Evolutionary conservation across 2,797 vertebrate genomes (phyloP).

Genomic region (Malurus leucopterus): DNA sequence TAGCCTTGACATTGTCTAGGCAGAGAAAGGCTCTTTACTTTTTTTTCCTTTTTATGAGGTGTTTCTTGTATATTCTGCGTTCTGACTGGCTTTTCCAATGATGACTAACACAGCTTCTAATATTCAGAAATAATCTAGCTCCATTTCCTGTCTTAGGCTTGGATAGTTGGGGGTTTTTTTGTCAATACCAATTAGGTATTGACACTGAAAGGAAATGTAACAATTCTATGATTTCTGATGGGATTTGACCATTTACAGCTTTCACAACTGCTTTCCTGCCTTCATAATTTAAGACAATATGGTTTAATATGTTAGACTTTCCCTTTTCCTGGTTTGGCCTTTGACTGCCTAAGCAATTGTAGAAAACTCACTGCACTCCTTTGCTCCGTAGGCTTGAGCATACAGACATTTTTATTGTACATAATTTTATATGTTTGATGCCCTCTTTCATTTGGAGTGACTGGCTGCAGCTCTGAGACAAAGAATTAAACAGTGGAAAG

Average conservation of each 20-base stretch:
- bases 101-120: background rate
- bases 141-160: background rate
- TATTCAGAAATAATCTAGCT: background rate
- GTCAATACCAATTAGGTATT: background rate
- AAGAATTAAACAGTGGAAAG: background rate
- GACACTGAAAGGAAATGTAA: background rate
- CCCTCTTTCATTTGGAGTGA: background rate
- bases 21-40: background rate
- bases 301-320: background rate
- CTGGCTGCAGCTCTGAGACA: background rate
- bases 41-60: background rate
- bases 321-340: background rate
- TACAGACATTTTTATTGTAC: background rate
- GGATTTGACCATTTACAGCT: background rate
- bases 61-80: background rate
- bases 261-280: background rate
- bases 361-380: background rate
- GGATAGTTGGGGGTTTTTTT: background rate
- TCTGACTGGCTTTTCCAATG: background rate
- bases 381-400: background rate
- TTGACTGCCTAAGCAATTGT: background rate
- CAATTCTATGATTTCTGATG: background rate
- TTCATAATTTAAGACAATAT: background rate
- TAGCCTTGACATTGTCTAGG: background rate
- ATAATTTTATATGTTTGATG: background rate